Percentiles rank a stretch among this genome's conserved stretches.
phyloP scores from a whole-genome alignment of 2,888 invertebrate genomes.

The Temnothorax unifasciatus region DNA sequence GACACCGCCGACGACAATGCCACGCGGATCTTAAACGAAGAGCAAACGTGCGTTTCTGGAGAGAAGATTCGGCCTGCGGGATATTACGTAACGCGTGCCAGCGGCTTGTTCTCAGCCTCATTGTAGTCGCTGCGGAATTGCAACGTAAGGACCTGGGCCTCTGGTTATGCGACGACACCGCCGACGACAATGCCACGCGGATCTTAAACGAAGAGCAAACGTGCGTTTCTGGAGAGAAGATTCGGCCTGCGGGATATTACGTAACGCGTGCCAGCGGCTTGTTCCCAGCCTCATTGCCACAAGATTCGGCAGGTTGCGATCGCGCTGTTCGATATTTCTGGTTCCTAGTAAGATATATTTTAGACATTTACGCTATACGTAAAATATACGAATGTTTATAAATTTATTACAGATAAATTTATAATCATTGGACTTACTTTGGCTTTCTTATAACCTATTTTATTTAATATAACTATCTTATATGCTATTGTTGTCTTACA shows the following conservation, averaged over 20 bases:
- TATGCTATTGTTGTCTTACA: no score
- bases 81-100: constrained; percentile 95
- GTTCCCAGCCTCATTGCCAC: constrained; percentile 98
- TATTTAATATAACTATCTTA: no score
- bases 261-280: constrained; percentile 95
- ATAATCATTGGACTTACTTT: no score
- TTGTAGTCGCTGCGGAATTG: constrained; percentile 98
- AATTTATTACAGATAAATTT: no score
- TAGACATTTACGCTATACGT: no score
- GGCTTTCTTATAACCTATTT: no score
- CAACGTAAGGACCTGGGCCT: constrained; percentile 96
- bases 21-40: constrained; percentile 44
- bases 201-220: constrained; percentile 67
- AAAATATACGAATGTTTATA: no score
- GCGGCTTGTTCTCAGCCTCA: constrained; percentile 98
- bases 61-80: constrained; percentile 91
- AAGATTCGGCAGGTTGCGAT: constrained; percentile 95
- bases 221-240: constrained; percentile 83
- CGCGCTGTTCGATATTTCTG: constrained; percentile 95
- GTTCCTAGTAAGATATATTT: constrained; percentile 87
- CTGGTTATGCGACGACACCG: constrained; percentile 97
- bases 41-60: constrained; percentile 78
- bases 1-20: constrained; percentile 87
- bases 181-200: constrained; percentile 67
- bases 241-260: constrained; percentile 95